phyloP scores from a whole-genome alignment of 2,888 invertebrate genomes.

The Lypha dubia region DNA sequence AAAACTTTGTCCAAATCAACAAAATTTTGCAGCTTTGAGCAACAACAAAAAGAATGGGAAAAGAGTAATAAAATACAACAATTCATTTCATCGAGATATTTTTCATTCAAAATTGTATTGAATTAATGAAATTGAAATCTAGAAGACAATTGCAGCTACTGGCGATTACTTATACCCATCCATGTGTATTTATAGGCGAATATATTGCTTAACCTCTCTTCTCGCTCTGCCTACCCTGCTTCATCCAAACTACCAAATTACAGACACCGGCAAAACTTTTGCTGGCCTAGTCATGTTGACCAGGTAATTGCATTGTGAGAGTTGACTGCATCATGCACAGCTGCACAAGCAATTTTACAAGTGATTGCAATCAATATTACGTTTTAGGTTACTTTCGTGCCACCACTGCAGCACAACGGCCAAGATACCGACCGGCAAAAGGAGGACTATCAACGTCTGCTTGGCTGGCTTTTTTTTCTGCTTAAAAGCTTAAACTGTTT shows the following conservation, averaged over 20 bases:
- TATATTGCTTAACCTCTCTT: not conserved
- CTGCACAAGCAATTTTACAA: conserved; percentile 69
- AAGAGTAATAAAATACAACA: conserved; percentile 35
- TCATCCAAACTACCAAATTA: not conserved
- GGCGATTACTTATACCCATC: conserved; percentile 69
- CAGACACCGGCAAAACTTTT: conserved; percentile 37
- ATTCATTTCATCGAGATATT: conserved; percentile 63
- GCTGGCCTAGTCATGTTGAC: conserved; percentile 30
- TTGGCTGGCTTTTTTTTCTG: conserved; percentile 49
- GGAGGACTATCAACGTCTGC: conserved; percentile 58
- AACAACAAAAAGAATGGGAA: conserved; percentile 14
- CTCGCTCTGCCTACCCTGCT: not conserved
- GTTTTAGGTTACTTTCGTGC: conserved; percentile 70
- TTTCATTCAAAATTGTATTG: conserved; percentile 70
- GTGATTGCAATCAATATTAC: conserved; percentile 72
- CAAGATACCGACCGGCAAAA: conserved; percentile 17
- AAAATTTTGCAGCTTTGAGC: conserved; percentile 52
- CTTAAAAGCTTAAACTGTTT: conserved; percentile 54
- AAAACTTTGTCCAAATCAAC: conserved; percentile 73
- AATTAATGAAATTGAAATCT: conserved; percentile 74
- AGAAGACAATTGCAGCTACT: conserved; percentile 72
- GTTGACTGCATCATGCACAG: conserved; percentile 65
- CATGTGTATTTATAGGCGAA: conserved; percentile 53
- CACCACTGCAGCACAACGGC: conserved; percentile 31
- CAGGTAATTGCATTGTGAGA: conserved; percentile 60